Evolutionary conservation across 2,888 invertebrate genomes (phyloP).

Genomic region (Camptogramma bilineatum): DNA sequence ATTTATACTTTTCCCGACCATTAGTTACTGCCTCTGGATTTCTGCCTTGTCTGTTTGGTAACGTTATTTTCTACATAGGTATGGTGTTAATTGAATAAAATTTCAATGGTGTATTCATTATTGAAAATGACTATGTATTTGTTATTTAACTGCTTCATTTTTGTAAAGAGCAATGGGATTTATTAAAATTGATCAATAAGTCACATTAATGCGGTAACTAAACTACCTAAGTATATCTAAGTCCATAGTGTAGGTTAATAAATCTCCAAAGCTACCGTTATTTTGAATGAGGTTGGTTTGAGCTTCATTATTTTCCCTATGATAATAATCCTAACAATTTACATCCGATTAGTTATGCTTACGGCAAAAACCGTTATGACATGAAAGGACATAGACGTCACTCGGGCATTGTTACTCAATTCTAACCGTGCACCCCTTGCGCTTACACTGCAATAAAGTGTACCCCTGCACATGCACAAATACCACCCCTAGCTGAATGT

Average conservation of each 20-base stretch:
- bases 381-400: constrained; percentile 34
- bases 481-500: constrained; percentile 26
- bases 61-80: too few relatives aligned
- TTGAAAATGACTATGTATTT: background rate
- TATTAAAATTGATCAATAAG: too few relatives aligned
- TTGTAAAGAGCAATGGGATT: background rate
- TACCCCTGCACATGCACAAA: constrained; percentile 26
- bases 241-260: too few relatives aligned
- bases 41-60: too few relatives aligned
- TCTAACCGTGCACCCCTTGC: constrained; percentile 28
- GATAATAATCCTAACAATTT: constrained; percentile 18
- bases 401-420: constrained; percentile 33
- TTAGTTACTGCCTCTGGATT: too few relatives aligned
- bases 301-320: constrained; percentile 4
- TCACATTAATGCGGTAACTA: too few relatives aligned
- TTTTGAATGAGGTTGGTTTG: constrained; percentile 15
- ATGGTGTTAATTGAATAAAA: background rate
- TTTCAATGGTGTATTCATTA: background rate
- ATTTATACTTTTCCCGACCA: too few relatives aligned
- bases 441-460: constrained; percentile 2
- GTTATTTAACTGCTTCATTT: background rate
- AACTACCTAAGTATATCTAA: too few relatives aligned
- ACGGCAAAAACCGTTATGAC: constrained; percentile 32
- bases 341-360: constrained; percentile 21
- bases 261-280: background rate